Percentiles rank a stretch among this genome's conserved stretches.
These are phyloP conservation scores for Heterodera schachtii DNA, from an alignment of 1,140 invertebrate genomes.

Conservation along the genomic window DNA sequence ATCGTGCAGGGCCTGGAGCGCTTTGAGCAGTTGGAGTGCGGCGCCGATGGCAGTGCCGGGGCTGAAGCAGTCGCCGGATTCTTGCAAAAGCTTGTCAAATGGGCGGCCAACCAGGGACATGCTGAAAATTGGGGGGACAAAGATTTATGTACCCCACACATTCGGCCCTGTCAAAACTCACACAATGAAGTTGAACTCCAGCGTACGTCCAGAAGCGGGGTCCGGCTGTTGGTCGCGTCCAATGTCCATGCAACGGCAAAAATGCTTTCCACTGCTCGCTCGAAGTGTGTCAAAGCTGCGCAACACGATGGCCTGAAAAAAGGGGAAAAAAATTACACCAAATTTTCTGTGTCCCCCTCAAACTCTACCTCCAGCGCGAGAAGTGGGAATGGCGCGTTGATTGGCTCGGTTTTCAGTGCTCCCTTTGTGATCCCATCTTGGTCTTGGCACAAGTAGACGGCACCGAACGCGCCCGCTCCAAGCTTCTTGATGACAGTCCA, in stretches of 20 bases:
- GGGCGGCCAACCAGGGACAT: too few species aligned
- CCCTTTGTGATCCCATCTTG: background rate
- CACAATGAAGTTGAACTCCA: conserved; percentile 11
- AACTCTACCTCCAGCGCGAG: too few species aligned
- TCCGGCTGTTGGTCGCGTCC: background rate
- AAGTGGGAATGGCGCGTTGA: too few species aligned
- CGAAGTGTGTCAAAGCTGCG: background rate
- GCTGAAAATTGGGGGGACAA: too few species aligned
- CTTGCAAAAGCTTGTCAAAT: too few species aligned
- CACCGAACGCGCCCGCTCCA: conserved; percentile 54
- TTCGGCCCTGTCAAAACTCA: background rate
- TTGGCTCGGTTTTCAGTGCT: background rate
- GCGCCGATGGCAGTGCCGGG: too few species aligned
- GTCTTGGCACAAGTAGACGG: conserved; percentile 7
- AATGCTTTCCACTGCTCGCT: background rate
- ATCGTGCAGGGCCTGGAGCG: background rate
- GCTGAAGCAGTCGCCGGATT: too few species aligned
- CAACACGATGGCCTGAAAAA: background rate
- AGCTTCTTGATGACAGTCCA: conserved; percentile 57
- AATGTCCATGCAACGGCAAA: conserved; percentile 4
- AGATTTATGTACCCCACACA: background rate
- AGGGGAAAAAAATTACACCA: background rate
- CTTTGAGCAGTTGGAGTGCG: background rate
- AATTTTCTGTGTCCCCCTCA: background rate
- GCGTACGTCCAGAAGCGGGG: background rate